These are phyloP conservation scores for Anabas testudineus DNA, from an alignment of 2,797 vertebrate genomes.

Conservation along the genomic window DNA sequence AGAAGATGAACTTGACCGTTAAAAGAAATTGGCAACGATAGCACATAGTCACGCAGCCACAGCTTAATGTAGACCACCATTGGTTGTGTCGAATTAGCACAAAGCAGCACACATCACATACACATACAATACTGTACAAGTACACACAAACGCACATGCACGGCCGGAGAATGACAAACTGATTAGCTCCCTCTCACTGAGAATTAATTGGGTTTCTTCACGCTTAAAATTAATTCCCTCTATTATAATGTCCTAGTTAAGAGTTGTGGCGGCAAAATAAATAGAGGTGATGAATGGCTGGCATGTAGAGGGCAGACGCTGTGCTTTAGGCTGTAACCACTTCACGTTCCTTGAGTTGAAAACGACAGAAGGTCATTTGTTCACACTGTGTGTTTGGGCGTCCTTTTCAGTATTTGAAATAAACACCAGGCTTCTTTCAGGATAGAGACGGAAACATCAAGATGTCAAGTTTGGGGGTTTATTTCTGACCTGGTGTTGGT, in stretches of 20 bases:
- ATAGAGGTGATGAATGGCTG: conserved; percentile 71
- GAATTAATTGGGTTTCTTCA: conserved; percentile 85
- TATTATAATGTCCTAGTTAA: conserved; percentile 78
- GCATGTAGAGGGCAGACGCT: conserved; percentile 16
- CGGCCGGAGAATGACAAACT: conserved; percentile 67
- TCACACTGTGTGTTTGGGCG: not conserved
- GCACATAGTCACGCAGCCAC: conserved; percentile 20
- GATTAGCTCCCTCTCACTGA: conserved; percentile 79
- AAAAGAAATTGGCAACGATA: conserved; percentile 40
- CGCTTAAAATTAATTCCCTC: conserved; percentile 81
- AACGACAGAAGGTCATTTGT: conserved; percentile 23
- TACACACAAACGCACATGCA: conserved; percentile 28
- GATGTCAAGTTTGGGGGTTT: conserved; percentile 24
- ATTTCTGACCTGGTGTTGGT: not conserved
- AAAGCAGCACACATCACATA: not conserved
- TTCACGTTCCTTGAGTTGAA: conserved; percentile 21
- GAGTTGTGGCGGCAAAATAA: conserved; percentile 70
- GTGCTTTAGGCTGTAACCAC: conserved; percentile 15
- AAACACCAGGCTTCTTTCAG: not conserved
- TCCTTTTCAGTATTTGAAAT: not conserved
- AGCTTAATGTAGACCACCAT: conserved; percentile 16
- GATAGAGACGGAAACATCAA: conserved; percentile 18
- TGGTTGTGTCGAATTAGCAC: conserved; percentile 24
- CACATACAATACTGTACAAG: conserved; percentile 15
- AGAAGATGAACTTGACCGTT: conserved; percentile 32